Evolutionary conservation across 2,113 vertebrate genomes (phyloP).

Genomic region (Lophochroa leadbeateri): DNA sequence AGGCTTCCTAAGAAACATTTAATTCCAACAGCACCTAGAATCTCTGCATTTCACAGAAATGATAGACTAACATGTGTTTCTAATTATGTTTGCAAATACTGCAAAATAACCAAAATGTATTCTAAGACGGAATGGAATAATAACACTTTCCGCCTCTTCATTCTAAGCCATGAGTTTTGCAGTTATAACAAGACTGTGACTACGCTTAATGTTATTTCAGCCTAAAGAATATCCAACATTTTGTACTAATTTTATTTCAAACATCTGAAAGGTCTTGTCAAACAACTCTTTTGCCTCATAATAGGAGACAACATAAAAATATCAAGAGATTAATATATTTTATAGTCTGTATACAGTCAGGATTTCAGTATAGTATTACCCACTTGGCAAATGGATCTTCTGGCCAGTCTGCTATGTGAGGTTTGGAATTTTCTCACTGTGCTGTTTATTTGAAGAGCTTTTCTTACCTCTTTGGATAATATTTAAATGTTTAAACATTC

Average conservation of each 20-base stretch:
- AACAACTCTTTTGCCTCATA: neutral
- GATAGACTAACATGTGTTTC: slow-evolving; percentile 52
- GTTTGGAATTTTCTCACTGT: neutral
- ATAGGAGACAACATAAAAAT: neutral
- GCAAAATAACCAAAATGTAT: slow-evolving; percentile 56
- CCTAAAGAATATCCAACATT: neutral
- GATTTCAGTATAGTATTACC: neutral
- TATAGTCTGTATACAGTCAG: neutral
- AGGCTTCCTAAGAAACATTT: neutral
- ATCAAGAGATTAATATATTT: neutral
- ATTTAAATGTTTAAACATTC: neutral
- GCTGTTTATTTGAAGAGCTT: slow-evolving; percentile 28
- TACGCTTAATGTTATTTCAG: neutral
- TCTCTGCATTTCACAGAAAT: slow-evolving; percentile 11
- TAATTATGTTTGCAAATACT: slow-evolving; percentile 47
- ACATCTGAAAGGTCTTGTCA: neutral
- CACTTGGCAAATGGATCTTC: neutral
- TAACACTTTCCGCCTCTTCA: neutral
- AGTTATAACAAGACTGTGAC: neutral
- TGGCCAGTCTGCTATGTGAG: neutral
- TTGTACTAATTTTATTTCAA: neutral
- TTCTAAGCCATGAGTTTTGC: neutral
- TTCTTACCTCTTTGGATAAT: neutral
- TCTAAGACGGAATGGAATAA: slow-evolving; percentile 36
- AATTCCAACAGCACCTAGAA: neutral